Base-by-base conservation (phyloP, 2,888 invertebrate genomes). In the Lysandra bellargus region DNA sequence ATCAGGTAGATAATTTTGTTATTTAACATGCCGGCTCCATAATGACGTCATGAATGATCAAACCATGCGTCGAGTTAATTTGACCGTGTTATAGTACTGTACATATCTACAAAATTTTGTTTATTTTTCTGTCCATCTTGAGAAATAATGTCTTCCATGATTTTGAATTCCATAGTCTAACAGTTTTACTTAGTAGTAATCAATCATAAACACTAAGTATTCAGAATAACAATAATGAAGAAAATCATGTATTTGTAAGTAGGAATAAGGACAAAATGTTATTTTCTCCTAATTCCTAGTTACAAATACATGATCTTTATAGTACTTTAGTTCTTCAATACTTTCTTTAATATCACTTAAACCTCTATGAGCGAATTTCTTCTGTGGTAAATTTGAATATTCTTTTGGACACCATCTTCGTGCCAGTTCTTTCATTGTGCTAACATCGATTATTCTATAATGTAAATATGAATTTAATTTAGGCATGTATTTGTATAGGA, bases 371-470 rank as follows among this genome's bases (percentile, higher is more conserved):
- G 89, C 85, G n/a, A 96, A 94, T 78, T 87, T 90, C 86, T 98
- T 98, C 76, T 88, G 87, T 0, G 97, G 97, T 78, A 92, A 91
- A n/a, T 85, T 86, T 17, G 93, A 89, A 84, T 90, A 95, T 12
- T 96, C 88, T 30, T 95, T 92, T 2, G 96, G 95, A 89, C 96
- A 96, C 99, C 99, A 99, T 23, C 97, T 90, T 83, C 95, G 95
- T 14, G 95, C 96, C 79, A 99, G 88, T 90, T 99, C 99, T 88
- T 99, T 99, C 30, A 99, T 91, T 0, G 98, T 96, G 60, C 98
- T 98, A 2, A 99, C 98, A 94, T 99, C 99, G 82, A 99, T 96
- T 74, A 98, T 97, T 84, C 99, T 96, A 90, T 99, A 99, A 88
- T 99, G 98, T 83, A 99, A 92, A 88, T 98, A 97, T 1, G 95